A percentile compares a stretch with the other conserved stretches of the same genome.
phyloP scores from a whole-genome alignment of 1,140 invertebrate species.

The Tribolium castaneum region DNA sequence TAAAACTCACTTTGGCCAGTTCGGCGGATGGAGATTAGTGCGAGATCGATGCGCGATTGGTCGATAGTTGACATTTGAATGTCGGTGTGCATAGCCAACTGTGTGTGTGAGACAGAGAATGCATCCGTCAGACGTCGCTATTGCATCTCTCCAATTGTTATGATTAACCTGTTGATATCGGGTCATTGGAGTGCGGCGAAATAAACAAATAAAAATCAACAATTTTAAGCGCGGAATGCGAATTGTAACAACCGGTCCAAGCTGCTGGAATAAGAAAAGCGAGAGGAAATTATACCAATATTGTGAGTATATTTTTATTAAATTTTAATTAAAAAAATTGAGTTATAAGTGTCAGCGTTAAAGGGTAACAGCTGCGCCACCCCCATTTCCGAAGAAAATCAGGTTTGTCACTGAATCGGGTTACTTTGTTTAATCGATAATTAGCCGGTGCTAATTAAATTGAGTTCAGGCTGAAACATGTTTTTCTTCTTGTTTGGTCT shows the following conservation, averaged over 20 bases:
- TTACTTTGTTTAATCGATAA: not conserved
- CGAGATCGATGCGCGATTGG: conserved; percentile 23
- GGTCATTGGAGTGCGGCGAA: conserved; percentile 12
- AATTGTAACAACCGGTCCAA: not conserved
- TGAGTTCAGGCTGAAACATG: not conserved
- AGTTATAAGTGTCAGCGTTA: not conserved
- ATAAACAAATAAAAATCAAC: conserved; percentile 19
- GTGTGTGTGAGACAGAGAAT: conserved; percentile 9
- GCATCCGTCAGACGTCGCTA: conserved; percentile 30
- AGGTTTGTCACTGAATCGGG: not conserved
- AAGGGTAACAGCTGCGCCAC: not conserved
- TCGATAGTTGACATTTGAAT: conserved; percentile 27
- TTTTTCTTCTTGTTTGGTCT: conserved; percentile 4
- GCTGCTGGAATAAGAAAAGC: not conserved
- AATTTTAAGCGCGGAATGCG: not conserved
- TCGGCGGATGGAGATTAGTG: conserved; percentile 28
- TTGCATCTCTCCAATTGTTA: conserved; percentile 33
- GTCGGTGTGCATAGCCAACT: not conserved
- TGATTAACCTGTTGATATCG: conserved; percentile 43
- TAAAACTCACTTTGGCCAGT: conserved; percentile 25
- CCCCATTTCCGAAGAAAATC: not conserved
- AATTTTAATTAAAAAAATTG: not conserved
- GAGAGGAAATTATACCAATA: not conserved
- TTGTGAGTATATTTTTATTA: not conserved
- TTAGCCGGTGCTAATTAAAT: conserved; percentile 33